Percentiles rank a stretch among this genome's conserved stretches.
Evolutionary conservation across 2,797 vertebrate genomes (phyloP).

Genomic region (Paramormyrops hopkinsi): DNA sequence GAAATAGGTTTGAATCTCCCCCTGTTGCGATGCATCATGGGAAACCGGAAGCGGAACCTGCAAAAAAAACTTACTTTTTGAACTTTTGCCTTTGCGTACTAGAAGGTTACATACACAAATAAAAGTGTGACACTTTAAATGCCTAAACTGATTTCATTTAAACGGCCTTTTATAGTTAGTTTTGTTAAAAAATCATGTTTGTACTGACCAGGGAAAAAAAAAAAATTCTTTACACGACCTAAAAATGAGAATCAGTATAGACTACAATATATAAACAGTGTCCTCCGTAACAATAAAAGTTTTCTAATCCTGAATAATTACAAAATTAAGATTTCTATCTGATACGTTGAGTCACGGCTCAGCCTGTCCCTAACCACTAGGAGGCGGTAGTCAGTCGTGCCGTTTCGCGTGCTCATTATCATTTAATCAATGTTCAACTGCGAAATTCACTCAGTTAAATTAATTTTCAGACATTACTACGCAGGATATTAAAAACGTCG

Average conservation of each 20-base stretch:
- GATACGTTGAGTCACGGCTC: neutral
- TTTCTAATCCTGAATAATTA: neutral
- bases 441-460: neutral
- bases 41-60: conserved; percentile 33
- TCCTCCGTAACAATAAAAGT: neutral
- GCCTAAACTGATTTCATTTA: neutral
- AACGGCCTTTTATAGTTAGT: neutral
- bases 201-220: neutral
- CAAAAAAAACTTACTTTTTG: neutral
- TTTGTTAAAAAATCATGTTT: neutral
- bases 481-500: neutral
- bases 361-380: neutral
- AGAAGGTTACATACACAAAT: neutral
- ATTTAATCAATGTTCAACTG: neutral
- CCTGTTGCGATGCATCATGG: conserved; percentile 56
- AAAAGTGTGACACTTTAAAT: neutral
- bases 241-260: neutral
- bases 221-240: neutral
- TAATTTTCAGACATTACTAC: neutral
- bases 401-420: neutral
- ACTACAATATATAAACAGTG: neutral
- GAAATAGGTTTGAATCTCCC: conserved; percentile 52
- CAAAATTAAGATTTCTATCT: neutral
- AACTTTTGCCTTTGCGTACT: neutral
- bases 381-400: neutral